These are phyloP conservation scores for Philereme vetulata DNA, from an alignment of 2,888 invertebrate species.

Conservation along the genomic window DNA sequence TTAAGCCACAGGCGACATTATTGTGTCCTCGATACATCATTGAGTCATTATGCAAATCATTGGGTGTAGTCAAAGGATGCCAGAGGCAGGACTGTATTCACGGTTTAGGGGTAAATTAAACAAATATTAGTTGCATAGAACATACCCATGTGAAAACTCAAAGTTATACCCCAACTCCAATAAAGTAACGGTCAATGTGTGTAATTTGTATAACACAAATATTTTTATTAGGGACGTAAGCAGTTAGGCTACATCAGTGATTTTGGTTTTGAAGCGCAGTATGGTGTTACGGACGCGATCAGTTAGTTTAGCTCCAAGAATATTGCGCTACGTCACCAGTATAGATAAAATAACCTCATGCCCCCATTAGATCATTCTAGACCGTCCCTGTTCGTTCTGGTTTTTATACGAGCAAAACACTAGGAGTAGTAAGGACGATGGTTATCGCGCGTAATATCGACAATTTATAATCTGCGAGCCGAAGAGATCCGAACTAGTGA, in stretches of 20 bases:
- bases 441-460: constrained; percentile 54
- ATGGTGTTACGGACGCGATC: too few species aligned
- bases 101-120: neutral
- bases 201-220: too few species aligned
- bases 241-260: too few species aligned
- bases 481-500: constrained; percentile 55
- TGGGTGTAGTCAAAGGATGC: constrained; percentile 14
- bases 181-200: too few species aligned
- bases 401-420: constrained; percentile 31
- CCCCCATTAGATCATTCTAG: constrained; percentile 1
- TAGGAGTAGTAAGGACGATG: constrained; percentile 43
- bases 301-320: too few species aligned
- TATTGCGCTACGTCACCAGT: too few species aligned
- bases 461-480: constrained; percentile 61
- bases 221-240: too few species aligned
- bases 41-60: constrained; percentile 32
- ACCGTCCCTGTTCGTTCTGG: constrained; percentile 10
- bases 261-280: too few species aligned
- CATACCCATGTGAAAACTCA: too few species aligned
- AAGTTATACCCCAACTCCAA: too few species aligned
- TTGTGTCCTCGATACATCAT: constrained; percentile 30
- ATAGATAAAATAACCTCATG: neutral
- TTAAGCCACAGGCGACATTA: neutral
- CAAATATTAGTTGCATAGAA: too few species aligned
- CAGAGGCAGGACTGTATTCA: constrained; percentile 10